phyloP scores from a whole-genome alignment of 2,888 invertebrate genomes.

The Tenthredo notha region DNA sequence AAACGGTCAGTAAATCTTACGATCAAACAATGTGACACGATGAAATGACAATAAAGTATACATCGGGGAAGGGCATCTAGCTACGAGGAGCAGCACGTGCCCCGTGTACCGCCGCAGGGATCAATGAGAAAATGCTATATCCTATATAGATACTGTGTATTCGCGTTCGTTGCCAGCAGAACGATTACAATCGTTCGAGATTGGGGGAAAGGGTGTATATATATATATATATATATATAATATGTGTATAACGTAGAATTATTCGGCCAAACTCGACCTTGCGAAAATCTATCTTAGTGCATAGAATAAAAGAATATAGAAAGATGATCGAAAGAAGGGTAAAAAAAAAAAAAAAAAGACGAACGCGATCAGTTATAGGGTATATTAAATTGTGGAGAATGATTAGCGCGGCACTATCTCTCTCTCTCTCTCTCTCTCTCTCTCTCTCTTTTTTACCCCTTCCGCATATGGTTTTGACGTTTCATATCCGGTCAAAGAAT shows the following conservation, averaged over 20 bases:
- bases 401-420: conserved; percentile 36
- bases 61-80: conserved; percentile 27
- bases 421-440: conserved; percentile 3
- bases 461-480: conserved; percentile 73
- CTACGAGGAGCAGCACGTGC: conserved; percentile 47
- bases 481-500: conserved; percentile 67
- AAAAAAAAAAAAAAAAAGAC: neutral
- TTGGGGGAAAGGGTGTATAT: neutral
- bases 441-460: no score
- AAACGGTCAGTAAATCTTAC: neutral
- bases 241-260: neutral
- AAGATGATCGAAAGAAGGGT: no score
- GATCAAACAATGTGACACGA: conserved; percentile 1
- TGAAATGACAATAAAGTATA: conserved; percentile 2
- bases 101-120: conserved; percentile 32
- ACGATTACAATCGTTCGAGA: neutral
- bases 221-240: neutral
- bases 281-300: neutral
- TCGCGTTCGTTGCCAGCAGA: neutral
- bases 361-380: neutral
- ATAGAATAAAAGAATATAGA: no score
- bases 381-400: neutral
- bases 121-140: conserved; percentile 44
- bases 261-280: neutral
- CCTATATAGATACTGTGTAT: neutral